Conservation (phyloP, 2,113 vertebrate genomes). For the Phylloscopus trochilus region DNA sequence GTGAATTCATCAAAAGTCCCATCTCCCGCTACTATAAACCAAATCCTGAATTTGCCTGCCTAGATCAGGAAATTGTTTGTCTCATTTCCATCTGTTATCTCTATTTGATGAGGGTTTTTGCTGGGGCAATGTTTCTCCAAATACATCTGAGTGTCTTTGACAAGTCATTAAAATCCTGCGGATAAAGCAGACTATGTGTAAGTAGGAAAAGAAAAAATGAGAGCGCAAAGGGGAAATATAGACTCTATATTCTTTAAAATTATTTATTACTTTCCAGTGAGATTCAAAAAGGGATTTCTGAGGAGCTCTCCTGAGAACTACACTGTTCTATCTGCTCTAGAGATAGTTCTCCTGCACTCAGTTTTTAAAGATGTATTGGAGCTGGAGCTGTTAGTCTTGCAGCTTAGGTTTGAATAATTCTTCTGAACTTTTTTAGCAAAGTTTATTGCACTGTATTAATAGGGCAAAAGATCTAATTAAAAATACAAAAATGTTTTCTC, state of each 20-base stretch:
- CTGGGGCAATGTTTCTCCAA: conserved; percentile 27
- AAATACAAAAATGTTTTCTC: background rate
- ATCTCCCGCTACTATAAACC: background rate
- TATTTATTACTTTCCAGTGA: background rate
- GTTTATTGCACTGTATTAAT: background rate
- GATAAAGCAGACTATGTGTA: background rate
- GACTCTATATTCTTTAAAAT: background rate
- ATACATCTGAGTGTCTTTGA: conserved; percentile 5
- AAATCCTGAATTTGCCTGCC: conserved; percentile 6
- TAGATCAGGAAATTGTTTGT: conserved; percentile 24
- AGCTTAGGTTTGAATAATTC: background rate
- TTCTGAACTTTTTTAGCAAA: background rate
- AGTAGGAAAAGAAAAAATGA: background rate
- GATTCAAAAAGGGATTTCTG: background rate
- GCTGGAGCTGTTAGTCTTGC: background rate
- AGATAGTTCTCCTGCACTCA: background rate
- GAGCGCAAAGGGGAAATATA: background rate
- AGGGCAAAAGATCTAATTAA: background rate
- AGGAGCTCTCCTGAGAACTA: background rate
- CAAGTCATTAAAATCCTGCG: conserved; percentile 21
- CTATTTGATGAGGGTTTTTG: conserved; percentile 5
- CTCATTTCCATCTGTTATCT: conserved; percentile 23
- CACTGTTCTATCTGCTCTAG: background rate
- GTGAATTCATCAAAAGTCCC: background rate
- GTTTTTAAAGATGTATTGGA: background rate